Conservation (phyloP, 1,140 invertebrate genomes). For the Tetragonula clypearis region DNA sequence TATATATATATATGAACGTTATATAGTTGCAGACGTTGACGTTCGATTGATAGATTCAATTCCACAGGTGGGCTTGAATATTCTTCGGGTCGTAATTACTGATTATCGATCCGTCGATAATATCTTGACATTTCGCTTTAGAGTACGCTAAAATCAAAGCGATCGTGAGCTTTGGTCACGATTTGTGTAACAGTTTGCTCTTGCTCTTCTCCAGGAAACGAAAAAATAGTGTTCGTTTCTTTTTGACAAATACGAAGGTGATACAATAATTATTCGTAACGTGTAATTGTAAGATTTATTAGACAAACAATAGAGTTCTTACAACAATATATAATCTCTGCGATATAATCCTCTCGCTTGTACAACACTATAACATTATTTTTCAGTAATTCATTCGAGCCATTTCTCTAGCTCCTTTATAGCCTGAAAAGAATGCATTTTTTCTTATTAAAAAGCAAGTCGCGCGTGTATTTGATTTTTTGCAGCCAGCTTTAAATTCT, state of each 20-base stretch:
- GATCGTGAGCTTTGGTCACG: neutral
- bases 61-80: neutral
- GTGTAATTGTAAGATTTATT: too few species aligned
- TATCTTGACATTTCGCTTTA: neutral
- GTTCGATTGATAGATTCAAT: neutral
- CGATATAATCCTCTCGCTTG: too few species aligned
- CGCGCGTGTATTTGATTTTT: too few species aligned
- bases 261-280: too few species aligned
- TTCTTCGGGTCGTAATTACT: neutral
- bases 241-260: neutral
- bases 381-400: too few species aligned
- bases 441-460: too few species aligned
- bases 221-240: constrained; percentile 48
- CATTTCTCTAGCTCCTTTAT: too few species aligned
- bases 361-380: too few species aligned
- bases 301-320: too few species aligned
- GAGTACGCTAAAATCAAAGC: neutral
- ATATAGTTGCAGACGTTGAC: neutral
- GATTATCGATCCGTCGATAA: neutral
- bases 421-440: too few species aligned
- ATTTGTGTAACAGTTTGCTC: neutral
- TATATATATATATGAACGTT: neutral
- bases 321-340: too few species aligned
- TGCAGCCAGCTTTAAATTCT: too few species aligned
- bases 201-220: neutral